Percentiles rank a stretch among this genome's conserved stretches.
Evolutionary conservation across 1,140 invertebrate species (phyloP).

Genomic region (Papilio machaon): DNA sequence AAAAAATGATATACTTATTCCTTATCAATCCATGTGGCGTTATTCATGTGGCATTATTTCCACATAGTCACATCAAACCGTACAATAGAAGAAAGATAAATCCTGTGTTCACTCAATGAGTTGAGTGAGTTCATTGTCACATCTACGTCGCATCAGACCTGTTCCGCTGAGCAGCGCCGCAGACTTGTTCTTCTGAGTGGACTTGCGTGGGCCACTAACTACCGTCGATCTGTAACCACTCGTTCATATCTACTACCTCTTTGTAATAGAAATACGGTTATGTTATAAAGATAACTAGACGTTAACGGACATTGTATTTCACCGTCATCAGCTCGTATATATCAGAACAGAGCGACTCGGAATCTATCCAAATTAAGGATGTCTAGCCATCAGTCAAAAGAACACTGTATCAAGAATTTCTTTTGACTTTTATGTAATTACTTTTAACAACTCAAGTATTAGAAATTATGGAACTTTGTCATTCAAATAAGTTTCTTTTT

Average conservation of each 20-base stretch:
- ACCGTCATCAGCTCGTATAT: too few species aligned
- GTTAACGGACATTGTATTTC: too few species aligned
- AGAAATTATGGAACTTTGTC: too few species aligned
- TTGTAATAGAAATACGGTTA: not conserved
- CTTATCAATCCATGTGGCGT: too few species aligned
- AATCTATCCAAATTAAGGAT: too few species aligned
- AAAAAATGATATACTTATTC: too few species aligned
- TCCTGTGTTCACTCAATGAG: not conserved
- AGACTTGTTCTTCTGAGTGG: slow-evolving; percentile 10
- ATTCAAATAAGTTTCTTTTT: too few species aligned
- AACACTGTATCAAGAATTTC: too few species aligned
- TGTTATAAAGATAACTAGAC: not conserved
- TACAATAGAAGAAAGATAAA: not conserved
- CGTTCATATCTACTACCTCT: not conserved
- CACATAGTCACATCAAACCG: not conserved
- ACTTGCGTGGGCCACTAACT: not conserved
- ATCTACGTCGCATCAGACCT: not conserved
- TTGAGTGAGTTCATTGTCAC: slow-evolving; percentile 14
- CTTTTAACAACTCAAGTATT: too few species aligned
- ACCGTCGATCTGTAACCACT: not conserved
- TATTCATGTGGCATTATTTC: not conserved
- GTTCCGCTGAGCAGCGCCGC: not conserved
- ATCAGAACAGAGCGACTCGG: too few species aligned
- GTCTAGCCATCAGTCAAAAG: too few species aligned
- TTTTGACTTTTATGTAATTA: too few species aligned